Evolutionary conservation across 2,797 vertebrate species (phyloP).

Genomic region (Cichlasoma orientale): DNA sequence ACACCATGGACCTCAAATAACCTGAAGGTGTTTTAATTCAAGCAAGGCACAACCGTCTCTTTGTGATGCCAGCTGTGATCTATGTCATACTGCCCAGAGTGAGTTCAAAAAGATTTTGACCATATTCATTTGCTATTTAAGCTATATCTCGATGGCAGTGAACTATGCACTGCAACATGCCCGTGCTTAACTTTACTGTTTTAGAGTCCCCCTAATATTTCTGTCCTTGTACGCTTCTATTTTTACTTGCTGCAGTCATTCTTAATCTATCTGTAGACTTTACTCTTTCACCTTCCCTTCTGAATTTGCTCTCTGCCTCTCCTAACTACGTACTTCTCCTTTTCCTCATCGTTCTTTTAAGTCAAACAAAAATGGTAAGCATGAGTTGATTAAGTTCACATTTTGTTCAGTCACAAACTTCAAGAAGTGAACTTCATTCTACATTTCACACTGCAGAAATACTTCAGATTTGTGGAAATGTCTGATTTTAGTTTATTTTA

Average conservation of each 20-base stretch:
- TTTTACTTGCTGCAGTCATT: background rate
- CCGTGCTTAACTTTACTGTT: background rate
- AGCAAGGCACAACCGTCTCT: background rate
- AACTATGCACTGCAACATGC: background rate
- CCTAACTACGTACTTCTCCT: background rate
- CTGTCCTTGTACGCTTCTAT: background rate
- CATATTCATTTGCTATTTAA: constrained; percentile 36
- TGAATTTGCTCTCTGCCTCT: background rate
- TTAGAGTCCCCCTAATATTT: background rate
- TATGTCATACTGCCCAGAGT: constrained; percentile 12
- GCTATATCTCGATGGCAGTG: constrained; percentile 13
- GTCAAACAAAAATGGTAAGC: background rate
- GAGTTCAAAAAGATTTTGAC: constrained; percentile 40
- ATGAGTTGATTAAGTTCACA: background rate
- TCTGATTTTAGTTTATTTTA: background rate
- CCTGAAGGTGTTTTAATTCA: constrained; percentile 13
- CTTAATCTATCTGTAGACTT: background rate
- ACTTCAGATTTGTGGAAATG: background rate
- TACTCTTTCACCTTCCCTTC: background rate
- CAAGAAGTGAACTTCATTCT: background rate
- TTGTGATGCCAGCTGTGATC: constrained; percentile 29
- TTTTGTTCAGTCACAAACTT: background rate
- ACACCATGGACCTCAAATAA: background rate
- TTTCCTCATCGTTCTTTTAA: background rate
- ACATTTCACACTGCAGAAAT: background rate